Base-by-base conservation (phyloP, 2,797 vertebrate genomes). In the Ceryle rudis region DNA sequence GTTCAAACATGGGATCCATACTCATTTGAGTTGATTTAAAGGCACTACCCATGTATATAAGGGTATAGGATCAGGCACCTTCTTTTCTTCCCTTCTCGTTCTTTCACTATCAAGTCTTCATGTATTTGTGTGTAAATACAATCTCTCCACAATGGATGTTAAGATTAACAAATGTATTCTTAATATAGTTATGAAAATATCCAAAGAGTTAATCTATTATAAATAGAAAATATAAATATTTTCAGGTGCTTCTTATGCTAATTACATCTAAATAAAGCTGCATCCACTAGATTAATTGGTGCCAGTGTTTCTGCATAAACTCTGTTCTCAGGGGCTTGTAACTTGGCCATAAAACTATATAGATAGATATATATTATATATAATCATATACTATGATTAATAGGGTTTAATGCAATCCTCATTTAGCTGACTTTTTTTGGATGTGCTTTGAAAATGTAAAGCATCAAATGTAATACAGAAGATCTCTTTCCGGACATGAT, bases 311-410 rank as follows among this genome's bases (percentile, higher is more conserved):
- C 85, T 94, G 88, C 92, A 75, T 96, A 87, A 95, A 95, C 80
- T 92, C 92, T 97, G 86, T 97, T 97, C 96, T 97, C 97, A 97
- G 96, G 96, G 97, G 96, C 82, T 95, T 96, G 67, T 94, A 94
- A 86, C 60, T 95, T 91, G 28, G 92, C 95, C 86, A 89, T 91
- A 86, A 93, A 92, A 95, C n/a, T 87, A 81, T 87, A 93, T 20
- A 95, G 66, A 86, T 67, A 96, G 83, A 96, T 91, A 82, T 82
- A 67, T 13, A 72, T 22, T 66, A 57, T 83, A 92, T 92, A 52
- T 83, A 93, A 84, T 64, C 73, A 42, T 57, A 51, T 69, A 78
- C 29, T 86, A 77, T 81, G 39, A 80, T 87, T 90, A 72, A 14
- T 96, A 90, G 80, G 28, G 86, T 96, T 96, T 96, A 94, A 96